Evolutionary conservation across 2,888 invertebrate genomes (phyloP), one percentile per base, ranked within the genome.

Genomic region (Ophion slaviceki): DNA sequence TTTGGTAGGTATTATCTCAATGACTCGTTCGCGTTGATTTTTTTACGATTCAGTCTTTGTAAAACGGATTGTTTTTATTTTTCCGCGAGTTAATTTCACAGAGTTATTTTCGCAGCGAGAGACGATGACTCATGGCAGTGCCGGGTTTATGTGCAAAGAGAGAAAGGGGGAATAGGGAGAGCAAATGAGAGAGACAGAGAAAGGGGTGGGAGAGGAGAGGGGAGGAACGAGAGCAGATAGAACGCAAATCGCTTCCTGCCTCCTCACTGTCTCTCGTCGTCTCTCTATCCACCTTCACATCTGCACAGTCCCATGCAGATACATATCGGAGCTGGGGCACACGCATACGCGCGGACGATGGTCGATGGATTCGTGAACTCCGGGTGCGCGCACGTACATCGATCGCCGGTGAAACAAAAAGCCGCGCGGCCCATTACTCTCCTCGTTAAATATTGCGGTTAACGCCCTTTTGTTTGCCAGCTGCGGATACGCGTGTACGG

Each of bases 171-270:
- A 57, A 45, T 32, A 70, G 36, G 59, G 36, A 59, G 71, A 32
- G 57, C 8, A 64, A 71, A 47, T 71, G 70, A 72, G 20, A 57
- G 68, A 68, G 61, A 14, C 8, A 40, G 40, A 91, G 91, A 89
- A 86, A 84, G 80, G n/a, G n/a, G n/a, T n/a, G n/a, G n/a, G 75
- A 70, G 64, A 66, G 66, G 28, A 32, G 68, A 32, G 70, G 17
- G 17, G 75, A 71, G 74, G 47, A 75, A 75, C 76, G 75, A 82
- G 75, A 82, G 77, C 87, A 91, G 91, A 92, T 91, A 91, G 89
- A 90, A 89, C 91, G 90, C 92, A 92, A 92, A 92, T 92, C 91
- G 91, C 90, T 92, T 92, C 92, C 92, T 92, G 92, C 90, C 90
- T 80, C 66, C 67, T 67, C 59, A 62, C 61, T 66, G 88, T 89